Base-by-base conservation (phyloP, 2,113 vertebrate species). In the Geococcyx californianus region DNA sequence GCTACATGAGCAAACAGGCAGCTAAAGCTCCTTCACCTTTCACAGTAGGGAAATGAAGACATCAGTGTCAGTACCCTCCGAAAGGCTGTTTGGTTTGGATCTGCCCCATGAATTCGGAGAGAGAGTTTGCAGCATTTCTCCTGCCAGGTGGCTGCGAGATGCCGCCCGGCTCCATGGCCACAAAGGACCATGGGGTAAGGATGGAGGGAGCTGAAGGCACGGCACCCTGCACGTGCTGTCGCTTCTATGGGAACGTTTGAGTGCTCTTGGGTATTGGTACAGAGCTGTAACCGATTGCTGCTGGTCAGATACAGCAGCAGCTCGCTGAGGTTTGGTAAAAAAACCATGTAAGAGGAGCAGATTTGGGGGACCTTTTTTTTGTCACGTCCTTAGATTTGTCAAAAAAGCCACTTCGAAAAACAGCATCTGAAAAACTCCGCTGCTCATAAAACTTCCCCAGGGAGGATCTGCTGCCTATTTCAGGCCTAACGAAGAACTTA, bases 41-140 rank as follows among this genome's bases (percentile, higher is more conserved):
- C 21, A 0, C 0, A 2, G n/a, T 33, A 44, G 69, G 63, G 59
- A 72, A n/a, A 95, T 95, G 94, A 92, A 97, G 94, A 91, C 13
- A 24, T 84, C 69, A 21, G 79, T 89, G 93, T 91, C 95, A 86
- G 87, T 16, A 85, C 81, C 87, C 45, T 84, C 56, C 0, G 3
- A 91, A 89, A 84, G 60, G 69, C 83, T 97, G 75, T 87, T 96
- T 93, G 88, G 64, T 89, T 94, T 93, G 93, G 92, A 96, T 95
- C 88, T 95, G 42, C 49, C 31, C 1, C 0, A 47, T 0, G 1
- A 56, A 56, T 51, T n/a, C 3, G 0, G 34, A 69, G 44, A 0
- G 2, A 84, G 56, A 2, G 7, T 49, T 58, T 6, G 3, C 2
- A 3, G 31, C 9, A 0, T 78, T 73, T 59, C 60, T 78, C 68